These are phyloP conservation scores for Drosophila nikananu DNA, from an alignment of 1,140 invertebrate genomes.

Conservation along the genomic window DNA sequence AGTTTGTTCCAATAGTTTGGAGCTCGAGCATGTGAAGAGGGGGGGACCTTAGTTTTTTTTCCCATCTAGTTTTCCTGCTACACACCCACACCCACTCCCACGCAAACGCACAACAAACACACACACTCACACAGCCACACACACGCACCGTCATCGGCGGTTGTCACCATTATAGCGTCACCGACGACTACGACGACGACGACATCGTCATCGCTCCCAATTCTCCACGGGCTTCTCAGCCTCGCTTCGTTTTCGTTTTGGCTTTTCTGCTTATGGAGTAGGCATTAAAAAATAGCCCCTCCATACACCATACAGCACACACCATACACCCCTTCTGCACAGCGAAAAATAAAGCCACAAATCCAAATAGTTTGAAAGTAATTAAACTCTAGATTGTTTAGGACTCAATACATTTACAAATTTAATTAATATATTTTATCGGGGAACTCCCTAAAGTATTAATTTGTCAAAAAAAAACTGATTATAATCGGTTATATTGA, in stretches of 20 bases:
- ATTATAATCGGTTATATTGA: neutral
- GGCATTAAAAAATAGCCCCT: slow-evolving; percentile 29
- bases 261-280: slow-evolving; percentile 32
- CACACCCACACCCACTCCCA: slow-evolving; percentile 25
- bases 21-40: no score
- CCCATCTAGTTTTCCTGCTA: slow-evolving; percentile 7
- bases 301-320: neutral
- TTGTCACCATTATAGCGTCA: slow-evolving; percentile 34
- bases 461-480: neutral
- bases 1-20: neutral
- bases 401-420: neutral
- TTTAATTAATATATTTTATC: neutral
- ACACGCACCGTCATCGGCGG: slow-evolving; percentile 29
- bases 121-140: neutral
- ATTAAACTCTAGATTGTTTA: neutral
- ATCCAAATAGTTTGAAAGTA: neutral
- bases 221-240: slow-evolving; percentile 39
- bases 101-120: slow-evolving; percentile 5
- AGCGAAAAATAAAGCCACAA: neutral
- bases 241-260: slow-evolving; percentile 32
- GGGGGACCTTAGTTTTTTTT: neutral
- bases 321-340: slow-evolving; percentile 31
- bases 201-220: slow-evolving; percentile 41
- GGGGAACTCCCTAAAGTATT: neutral
- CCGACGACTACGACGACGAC: slow-evolving; percentile 11